phyloP scores from a whole-genome alignment of 1,140 invertebrate genomes.

The Macrotrachela quadricornifera region DNA sequence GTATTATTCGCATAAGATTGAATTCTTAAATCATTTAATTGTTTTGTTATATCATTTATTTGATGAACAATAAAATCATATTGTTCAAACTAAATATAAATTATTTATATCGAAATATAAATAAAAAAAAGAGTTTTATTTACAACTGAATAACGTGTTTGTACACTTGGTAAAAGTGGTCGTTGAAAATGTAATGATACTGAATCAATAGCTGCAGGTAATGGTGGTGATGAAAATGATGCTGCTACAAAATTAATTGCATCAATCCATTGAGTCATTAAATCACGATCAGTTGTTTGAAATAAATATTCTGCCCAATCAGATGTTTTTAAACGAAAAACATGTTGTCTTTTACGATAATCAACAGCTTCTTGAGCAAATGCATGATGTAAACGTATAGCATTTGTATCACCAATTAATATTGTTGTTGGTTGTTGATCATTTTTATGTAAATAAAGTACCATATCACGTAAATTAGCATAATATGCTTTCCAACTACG shows the following conservation, averaged over 20 bases:
- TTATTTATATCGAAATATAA: too few relatives aligned
- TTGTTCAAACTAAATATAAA: too few relatives aligned
- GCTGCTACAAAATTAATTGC: slow-evolving; percentile 94
- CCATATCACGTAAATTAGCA: slow-evolving; percentile 76
- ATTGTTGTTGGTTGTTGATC: slow-evolving; percentile 40
- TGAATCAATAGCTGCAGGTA: slow-evolving; percentile 70
- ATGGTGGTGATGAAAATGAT: slow-evolving; percentile 69
- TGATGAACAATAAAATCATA: too few relatives aligned
- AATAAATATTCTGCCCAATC: slow-evolving; percentile 90
- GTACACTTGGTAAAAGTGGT: slow-evolving; percentile 66
- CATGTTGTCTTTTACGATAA: slow-evolving; percentile 89
- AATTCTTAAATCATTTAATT: too few relatives aligned
- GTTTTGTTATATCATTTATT: too few relatives aligned
- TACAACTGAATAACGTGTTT: slow-evolving; percentile 34
- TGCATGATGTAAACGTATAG: slow-evolving; percentile 74
- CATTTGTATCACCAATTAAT: slow-evolving; percentile 43
- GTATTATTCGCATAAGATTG: too few relatives aligned
- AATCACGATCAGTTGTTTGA: slow-evolving; percentile 86
- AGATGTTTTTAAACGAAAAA: slow-evolving; percentile 78
- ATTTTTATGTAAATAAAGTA: slow-evolving; percentile 74
- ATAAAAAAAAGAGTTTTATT: too few relatives aligned
- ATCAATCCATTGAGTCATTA: slow-evolving; percentile 76
- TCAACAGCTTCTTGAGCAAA: slow-evolving; percentile 77
- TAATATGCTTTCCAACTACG: slow-evolving; percentile 98
- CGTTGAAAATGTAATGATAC: slow-evolving; percentile 67